Conservation (phyloP, 1,140 invertebrate genomes). For the Lycorma delicatula region DNA sequence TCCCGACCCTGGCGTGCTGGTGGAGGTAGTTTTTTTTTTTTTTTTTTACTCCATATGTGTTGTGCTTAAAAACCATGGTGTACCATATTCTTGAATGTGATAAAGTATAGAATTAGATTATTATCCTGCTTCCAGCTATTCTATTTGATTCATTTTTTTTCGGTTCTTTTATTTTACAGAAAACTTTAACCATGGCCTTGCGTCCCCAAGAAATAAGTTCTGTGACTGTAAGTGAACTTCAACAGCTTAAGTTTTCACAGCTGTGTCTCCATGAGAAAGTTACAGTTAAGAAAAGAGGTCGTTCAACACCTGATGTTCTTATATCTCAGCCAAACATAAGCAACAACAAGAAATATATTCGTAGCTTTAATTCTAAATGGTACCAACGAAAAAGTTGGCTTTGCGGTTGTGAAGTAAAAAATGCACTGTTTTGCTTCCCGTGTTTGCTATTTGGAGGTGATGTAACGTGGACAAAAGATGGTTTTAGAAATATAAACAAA, state of each 20-base stretch:
- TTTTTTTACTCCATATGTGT: too few species aligned
- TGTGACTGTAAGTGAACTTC: background rate
- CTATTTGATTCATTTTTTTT: conserved; percentile 1
- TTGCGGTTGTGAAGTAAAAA: conserved; percentile 24
- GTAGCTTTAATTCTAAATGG: conserved; percentile 19
- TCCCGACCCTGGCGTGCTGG: too few species aligned
- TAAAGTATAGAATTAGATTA: too few species aligned
- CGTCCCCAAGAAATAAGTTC: background rate
- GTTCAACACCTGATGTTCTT: conserved; percentile 17
- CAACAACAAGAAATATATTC: conserved; percentile 21
- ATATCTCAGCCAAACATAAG: conserved; percentile 14
- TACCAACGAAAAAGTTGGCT: conserved; percentile 18
- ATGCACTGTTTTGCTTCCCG: conserved; percentile 26
- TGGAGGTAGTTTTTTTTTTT: too few species aligned
- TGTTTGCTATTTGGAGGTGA: conserved; percentile 26
- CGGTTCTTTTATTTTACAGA: conserved; percentile 1
- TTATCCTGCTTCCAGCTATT: background rate
- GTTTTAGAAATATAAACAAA: conserved; percentile 15
- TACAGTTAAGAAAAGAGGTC: conserved; percentile 18
- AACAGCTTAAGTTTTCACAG: background rate
- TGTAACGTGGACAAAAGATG: conserved; percentile 20
- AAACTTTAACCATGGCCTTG: too few species aligned
- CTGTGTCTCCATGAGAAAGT: conserved; percentile 13
- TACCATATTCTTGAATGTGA: too few species aligned
- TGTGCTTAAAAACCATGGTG: too few species aligned